A percentile compares a stretch with the other conserved stretches of the same genome.
These are phyloP conservation scores for Fulmarus glacialis DNA, from an alignment of 2,113 vertebrate species.

Conservation along the genomic window DNA sequence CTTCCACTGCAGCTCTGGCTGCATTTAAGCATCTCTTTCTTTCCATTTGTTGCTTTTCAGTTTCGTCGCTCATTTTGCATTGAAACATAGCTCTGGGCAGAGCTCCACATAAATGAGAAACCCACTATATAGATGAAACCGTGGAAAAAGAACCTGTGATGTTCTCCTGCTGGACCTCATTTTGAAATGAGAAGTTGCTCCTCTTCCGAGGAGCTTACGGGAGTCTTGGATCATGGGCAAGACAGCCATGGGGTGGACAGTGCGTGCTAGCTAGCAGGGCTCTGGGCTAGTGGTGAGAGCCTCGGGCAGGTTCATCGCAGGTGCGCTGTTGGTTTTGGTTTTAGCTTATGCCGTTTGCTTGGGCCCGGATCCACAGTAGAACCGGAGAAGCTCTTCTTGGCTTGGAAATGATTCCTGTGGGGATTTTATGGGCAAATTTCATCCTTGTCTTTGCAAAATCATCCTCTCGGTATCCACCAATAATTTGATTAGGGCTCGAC, in stretches of 20 bases:
- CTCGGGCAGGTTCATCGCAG: neutral
- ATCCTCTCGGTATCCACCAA: neutral
- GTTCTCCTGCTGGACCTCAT: neutral
- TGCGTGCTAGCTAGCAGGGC: no score
- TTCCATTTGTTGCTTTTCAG: neutral
- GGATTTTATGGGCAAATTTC: neutral
- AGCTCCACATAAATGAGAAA: neutral
- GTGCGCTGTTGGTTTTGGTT: neutral
- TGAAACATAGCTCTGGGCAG: neutral
- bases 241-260: neutral
- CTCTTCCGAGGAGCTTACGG: neutral
- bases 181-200: neutral
- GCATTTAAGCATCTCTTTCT: neutral
- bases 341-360: neutral
- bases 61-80: neutral
- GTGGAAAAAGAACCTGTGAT: neutral
- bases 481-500: neutral
- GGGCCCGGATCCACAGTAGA: neutral
- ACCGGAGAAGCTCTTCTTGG: neutral
- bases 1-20: neutral
- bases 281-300: neutral
- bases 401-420: fast-evolving
- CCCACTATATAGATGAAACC: neutral
- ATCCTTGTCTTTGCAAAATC: neutral
- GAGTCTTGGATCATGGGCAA: neutral